Percentiles rank a stretch among this genome's conserved stretches.
Conservation (phyloP, 53 echinoderm and acorn worm genomes). For the Apostichopus leukothele region DNA sequence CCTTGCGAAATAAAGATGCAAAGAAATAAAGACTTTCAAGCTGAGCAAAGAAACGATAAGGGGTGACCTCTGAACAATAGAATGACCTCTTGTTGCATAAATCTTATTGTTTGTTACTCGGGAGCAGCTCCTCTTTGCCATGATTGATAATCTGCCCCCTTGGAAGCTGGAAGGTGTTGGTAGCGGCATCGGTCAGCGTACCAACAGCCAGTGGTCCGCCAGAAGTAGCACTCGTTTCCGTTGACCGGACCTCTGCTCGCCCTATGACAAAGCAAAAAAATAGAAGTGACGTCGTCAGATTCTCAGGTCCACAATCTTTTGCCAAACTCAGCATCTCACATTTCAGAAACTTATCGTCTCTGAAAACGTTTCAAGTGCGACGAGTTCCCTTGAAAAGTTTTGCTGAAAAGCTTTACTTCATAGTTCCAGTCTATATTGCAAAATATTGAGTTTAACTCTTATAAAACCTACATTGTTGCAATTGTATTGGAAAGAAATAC, state of each 20-base stretch:
- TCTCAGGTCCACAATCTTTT: background rate
- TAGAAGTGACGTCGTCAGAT: background rate
- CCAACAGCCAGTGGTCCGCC: conserved; percentile 96
- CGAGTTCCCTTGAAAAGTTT: too few species aligned
- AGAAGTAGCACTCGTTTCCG: conserved; percentile 95
- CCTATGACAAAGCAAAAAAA: conserved; percentile 32
- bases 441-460: too few species aligned
- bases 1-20: too few species aligned
- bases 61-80: too few species aligned
- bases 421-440: too few species aligned
- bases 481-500: too few species aligned
- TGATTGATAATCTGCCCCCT: conserved; percentile 71
- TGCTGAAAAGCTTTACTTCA: too few species aligned
- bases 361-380: background rate
- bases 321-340: background rate
- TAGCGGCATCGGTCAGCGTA: conserved; percentile 84
- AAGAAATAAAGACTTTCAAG: too few species aligned
- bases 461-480: too few species aligned
- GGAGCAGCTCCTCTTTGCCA: conserved; percentile 58
- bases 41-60: too few species aligned
- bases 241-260: conserved; percentile 77
- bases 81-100: too few species aligned
- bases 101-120: background rate
- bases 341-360: background rate
- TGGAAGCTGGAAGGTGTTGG: conserved; percentile 68